Percentiles rank a stretch among this genome's conserved stretches.
Evolutionary conservation across 1,140 invertebrate species (phyloP).

Genomic region (Periplaneta americana): DNA sequence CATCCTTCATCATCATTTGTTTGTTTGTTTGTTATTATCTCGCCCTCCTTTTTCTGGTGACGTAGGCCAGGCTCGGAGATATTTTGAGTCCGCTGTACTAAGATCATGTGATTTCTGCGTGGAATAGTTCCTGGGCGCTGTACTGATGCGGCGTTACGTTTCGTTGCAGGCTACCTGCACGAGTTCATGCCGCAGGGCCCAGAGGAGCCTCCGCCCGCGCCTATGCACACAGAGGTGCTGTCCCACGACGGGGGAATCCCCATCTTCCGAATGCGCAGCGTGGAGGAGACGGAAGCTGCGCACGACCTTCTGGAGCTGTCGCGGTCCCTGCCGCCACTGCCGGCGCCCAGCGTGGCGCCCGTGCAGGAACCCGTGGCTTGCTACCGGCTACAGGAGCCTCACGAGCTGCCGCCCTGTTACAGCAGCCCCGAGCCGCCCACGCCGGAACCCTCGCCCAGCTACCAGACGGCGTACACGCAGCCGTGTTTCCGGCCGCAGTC

Average conservation of each 20-base stretch:
- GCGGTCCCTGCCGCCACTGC: slow-evolving; percentile 67
- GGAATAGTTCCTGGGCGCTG: too few relatives aligned
- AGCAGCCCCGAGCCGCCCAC: neutral
- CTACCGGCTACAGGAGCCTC: slow-evolving; percentile 37
- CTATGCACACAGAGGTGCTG: slow-evolving; percentile 22
- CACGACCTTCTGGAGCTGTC: slow-evolving; percentile 79
- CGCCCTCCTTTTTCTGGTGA: too few relatives aligned
- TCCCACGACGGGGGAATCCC: slow-evolving; percentile 38
- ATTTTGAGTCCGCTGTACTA: too few relatives aligned
- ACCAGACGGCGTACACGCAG: slow-evolving; percentile 21
- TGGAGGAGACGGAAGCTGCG: slow-evolving; percentile 78
- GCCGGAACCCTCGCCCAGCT: slow-evolving; percentile 28
- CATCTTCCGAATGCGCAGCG: slow-evolving; percentile 54
- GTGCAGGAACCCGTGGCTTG: slow-evolving; percentile 38
- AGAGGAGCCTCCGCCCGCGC: neutral
- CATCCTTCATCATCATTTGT: too few relatives aligned
- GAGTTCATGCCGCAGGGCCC: slow-evolving; percentile 27
- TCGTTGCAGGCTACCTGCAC: slow-evolving; percentile 32
- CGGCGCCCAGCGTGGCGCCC: slow-evolving; percentile 55
- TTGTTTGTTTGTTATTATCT: too few relatives aligned
- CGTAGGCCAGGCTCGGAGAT: too few relatives aligned
- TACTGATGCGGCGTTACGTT: too few relatives aligned
- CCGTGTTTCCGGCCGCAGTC: slow-evolving; percentile 1
- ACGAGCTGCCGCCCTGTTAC: slow-evolving; percentile 39
- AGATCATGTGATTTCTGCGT: too few relatives aligned